Base-by-base conservation (phyloP, 2,113 vertebrate genomes). In the Arizona elegans region DNA sequence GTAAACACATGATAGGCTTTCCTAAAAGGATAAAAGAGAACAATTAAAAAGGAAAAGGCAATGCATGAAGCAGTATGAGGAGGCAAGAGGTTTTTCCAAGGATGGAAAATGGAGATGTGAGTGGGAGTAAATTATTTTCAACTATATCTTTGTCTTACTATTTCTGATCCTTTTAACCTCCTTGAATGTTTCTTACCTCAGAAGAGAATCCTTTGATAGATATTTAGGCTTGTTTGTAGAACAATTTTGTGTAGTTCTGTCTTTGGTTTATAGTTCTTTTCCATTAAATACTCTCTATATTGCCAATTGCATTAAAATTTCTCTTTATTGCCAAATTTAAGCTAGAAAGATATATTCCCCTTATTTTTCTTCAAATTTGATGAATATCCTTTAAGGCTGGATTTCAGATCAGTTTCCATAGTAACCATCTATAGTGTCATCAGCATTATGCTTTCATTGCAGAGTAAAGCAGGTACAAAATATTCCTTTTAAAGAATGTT, bases 341-440 rank as follows among this genome's bases (percentile, higher is more conserved):
- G 19, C 5, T 2, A 38, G 62, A 38, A 81, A 92, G 86, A 95
- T 96, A 91, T 70, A 86, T 58, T 23, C 88, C 93, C n/a, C 90
- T 75, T 94, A 92, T 90, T 47, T 95, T 92, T 95, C 91, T 86
- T 92, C 56, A 94, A 92, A 70, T 92, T 86, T 96, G 94, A 95
- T 93, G 81, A 96, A 85, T 96, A 88, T 96, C 95, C 94, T 93
- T 95, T 95, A 92, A 94, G 88, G 62, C 81, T 94, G 93, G 81
- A 70, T 88, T 50, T 92, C 43, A 96, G 95, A 95, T 89, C 93
- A 91, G 96, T 97, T 97, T 93, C 97, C 96, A 96, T 95, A 93
- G 96, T 96, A 97, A 97, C 97, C 56, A 94, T 81, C 94, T 96
- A 2, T 93, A 93, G 93, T 96, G 96, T 97, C 94, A 96, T 95